Base-by-base conservation (phyloP, 2,888 invertebrate genomes). In the Lissonota sp. region DNA sequence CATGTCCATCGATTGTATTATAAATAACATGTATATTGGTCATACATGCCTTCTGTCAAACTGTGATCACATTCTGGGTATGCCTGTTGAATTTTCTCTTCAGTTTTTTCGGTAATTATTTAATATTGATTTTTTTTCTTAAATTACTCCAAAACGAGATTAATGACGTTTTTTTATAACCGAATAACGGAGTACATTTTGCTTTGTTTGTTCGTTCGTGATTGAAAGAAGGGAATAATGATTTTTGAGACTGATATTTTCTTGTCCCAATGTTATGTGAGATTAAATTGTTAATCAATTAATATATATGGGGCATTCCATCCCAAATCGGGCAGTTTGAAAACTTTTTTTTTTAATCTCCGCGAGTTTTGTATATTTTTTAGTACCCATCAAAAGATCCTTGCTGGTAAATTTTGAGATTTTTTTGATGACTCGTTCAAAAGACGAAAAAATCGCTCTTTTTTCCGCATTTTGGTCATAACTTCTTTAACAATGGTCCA, bases 31-130 rank as follows among this genome's bases (percentile, higher is more conserved):
- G 83, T 86, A 86, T 87, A 86, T 85, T 88, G 49, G 8, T 64
- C 55, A 60, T 67, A 89, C 86, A 89, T 85, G 91, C 91, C 91
- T 91, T 91, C 88, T 91, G 90, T 90, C 88, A 88, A 90, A 88
- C 91, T 91, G 91, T 91, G 91, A 91, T 91, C 87, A 88, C 84
- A 85, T 83, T 88, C 86, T 88, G 87, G 85, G 85, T 89, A 89
- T 85, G 87, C 83, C 81, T 86, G 83, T 87, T 44, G 71, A 70
- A 78, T 62, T 53, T 76, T 58, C 78, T 46, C 8, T 26, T 55
- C 44, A 16, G 26, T 44, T 14, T 10, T 51, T 39, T 44, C 7
- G 53, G 7, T 46, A n/a, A 5, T 7, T n/a, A n/a, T n/a, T 7
- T 46, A 8, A n/a, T 46, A 46, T 5, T n/a, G 46, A 46, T 46